A percentile compares a stretch with the other conserved stretches of the same genome.
Evolutionary conservation across 2,888 invertebrate genomes (phyloP).

Genomic region (Dioctria linearis): DNA sequence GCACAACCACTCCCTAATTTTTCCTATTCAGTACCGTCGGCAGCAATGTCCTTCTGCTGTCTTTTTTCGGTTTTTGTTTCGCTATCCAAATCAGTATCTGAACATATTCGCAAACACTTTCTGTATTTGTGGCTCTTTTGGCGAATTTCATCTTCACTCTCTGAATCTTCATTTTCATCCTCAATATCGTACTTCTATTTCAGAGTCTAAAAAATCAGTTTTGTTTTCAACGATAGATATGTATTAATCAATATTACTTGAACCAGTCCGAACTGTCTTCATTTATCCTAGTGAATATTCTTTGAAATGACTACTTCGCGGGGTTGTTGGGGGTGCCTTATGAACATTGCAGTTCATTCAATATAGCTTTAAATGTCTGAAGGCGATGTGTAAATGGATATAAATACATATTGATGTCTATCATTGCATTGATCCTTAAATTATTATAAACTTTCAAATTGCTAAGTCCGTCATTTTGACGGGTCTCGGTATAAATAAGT

Average conservation of each 20-base stretch:
- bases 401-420: too few species aligned
- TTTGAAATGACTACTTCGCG: too few species aligned
- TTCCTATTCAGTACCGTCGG: slow-evolving; percentile 41
- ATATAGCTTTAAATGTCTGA: too few species aligned
- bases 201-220: slow-evolving; percentile 39
- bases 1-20: slow-evolving; percentile 5
- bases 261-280: slow-evolving; percentile 8
- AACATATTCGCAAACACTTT: slow-evolving; percentile 45
- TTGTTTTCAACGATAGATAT: slow-evolving; percentile 1
- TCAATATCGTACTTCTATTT: slow-evolving; percentile 36
- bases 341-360: too few species aligned
- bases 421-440: too few species aligned
- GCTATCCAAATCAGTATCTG: slow-evolving; percentile 39
- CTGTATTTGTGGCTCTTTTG: slow-evolving; percentile 19
- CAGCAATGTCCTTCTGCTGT: slow-evolving; percentile 12
- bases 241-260: slow-evolving; percentile 15
- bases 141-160: slow-evolving; percentile 28
- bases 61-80: slow-evolving; percentile 31
- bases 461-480: too few species aligned
- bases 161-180: slow-evolving; percentile 39
- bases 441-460: too few species aligned
- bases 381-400: too few species aligned
- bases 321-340: too few species aligned
- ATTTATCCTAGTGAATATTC: slow-evolving; percentile 2
- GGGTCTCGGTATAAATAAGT: too few species aligned